These are phyloP conservation scores for Hypanus sabinus DNA, from an alignment of 2,113 vertebrate genomes.

Conservation along the genomic window DNA sequence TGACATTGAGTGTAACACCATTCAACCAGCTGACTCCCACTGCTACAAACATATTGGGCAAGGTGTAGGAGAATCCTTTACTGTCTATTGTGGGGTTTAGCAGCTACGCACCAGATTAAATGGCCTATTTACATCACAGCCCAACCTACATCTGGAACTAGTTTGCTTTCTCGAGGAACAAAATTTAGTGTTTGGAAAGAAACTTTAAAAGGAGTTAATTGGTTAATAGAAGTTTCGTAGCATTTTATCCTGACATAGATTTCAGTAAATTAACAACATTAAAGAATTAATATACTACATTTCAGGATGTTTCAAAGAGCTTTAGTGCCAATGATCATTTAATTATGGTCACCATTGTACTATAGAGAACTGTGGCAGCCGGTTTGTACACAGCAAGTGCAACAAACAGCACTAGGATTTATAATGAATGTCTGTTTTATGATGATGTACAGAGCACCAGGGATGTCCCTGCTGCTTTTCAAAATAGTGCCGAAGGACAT, in stretches of 20 bases:
- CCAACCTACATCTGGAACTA: neutral
- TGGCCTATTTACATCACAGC: neutral
- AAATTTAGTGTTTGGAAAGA: neutral
- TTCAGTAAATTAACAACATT: neutral
- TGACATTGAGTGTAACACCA: no score
- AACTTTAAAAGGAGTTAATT: neutral
- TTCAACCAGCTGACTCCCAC: no score
- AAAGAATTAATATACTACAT: neutral
- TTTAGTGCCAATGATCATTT: neutral
- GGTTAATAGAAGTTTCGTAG: neutral
- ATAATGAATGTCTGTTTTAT: neutral
- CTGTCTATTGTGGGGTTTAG: neutral
- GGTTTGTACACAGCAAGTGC: neutral
- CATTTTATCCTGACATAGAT: neutral
- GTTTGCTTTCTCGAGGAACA: neutral
- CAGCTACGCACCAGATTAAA: neutral
- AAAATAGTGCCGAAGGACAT: neutral
- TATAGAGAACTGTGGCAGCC: neutral
- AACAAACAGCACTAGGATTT: neutral
- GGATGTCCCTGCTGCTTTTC: neutral
- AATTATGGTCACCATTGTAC: neutral
- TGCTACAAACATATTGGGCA: neutral
- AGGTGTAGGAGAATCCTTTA: neutral
- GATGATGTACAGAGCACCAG: neutral
- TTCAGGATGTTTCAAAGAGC: neutral